Evolutionary conservation across 2,113 vertebrate species (phyloP).

Genomic region (Poeciliopsis occidentalis): DNA sequence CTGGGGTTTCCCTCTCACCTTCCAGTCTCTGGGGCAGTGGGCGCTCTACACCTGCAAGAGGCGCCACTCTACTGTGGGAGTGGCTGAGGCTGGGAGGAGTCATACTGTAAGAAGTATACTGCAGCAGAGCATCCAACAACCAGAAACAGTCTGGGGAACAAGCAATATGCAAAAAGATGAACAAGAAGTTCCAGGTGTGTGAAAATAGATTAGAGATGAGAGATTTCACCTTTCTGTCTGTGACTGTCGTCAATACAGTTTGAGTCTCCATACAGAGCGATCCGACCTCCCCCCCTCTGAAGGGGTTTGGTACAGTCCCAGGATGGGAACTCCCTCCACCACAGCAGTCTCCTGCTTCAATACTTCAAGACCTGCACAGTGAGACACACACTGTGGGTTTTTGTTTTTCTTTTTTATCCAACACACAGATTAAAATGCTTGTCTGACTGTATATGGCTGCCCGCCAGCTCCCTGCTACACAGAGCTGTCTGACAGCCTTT

Average conservation of each 20-base stretch:
- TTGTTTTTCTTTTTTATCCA: neutral
- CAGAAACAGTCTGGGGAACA: constrained; percentile 80
- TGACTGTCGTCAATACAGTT: constrained; percentile 99
- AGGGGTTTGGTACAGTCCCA: constrained; percentile 93
- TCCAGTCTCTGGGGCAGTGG: constrained; percentile 91
- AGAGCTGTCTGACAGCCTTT: neutral
- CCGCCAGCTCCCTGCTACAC: constrained; percentile 4
- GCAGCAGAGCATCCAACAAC: constrained; percentile 94
- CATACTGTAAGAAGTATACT: constrained; percentile 94
- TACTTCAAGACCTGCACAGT: constrained; percentile 88
- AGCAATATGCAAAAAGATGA: neutral
- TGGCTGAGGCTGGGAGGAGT: constrained; percentile 93
- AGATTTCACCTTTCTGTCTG: constrained; percentile 89
- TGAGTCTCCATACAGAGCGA: constrained; percentile 94
- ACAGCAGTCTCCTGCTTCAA: constrained; percentile 94
- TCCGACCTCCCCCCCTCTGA: constrained; percentile 89
- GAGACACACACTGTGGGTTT: neutral
- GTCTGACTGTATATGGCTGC: constrained; percentile 4
- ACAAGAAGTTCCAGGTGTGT: neutral
- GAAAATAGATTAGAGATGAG: neutral
- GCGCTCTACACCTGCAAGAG: constrained; percentile 82
- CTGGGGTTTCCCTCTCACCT: constrained; percentile 78
- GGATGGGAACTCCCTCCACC: constrained; percentile 91
- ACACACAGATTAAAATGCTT: neutral
- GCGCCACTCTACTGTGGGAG: constrained; percentile 86